Evolutionary conservation across 2,113 vertebrate species (phyloP), one percentile per base, ranked within the genome.

Genomic region (Ophthalmolycus amberensis): DNA sequence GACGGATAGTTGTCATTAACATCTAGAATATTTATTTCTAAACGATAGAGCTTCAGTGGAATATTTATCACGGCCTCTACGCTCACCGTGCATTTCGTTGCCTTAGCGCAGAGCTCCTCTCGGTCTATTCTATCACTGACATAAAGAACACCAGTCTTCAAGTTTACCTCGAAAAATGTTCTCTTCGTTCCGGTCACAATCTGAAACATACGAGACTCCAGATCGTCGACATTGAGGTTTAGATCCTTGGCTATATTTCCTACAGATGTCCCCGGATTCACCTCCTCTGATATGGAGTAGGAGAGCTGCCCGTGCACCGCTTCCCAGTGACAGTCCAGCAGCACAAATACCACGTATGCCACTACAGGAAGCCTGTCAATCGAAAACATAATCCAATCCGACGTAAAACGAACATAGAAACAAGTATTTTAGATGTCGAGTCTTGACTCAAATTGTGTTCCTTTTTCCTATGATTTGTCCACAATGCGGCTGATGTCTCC

Each of bases 201-300:
- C 59, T 87, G 86, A 83, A 95, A 89, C 64, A 65, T 79, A 3
- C 94, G 92, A 1, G 90, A 16, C 56, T 94, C 91, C 71, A 95
- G 37, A 12, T 95, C 94, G 0, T 91, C 75, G 2, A 89, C 74
- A 32, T 52, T 90, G 0, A 95, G 29, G 48, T 87, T 92, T 8
- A 95, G 32, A 79, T 95, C 95, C 73, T 92, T 94, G 0, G 94
- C 92, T 60, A 95, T 80, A 89, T 95, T 95, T 68, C 95, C 94
- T 1, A 95, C 91, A 54, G 85, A 67, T 2, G 93, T 93, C 62
- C 93, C 94, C 15, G 64, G 60, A 38, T 84, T 91, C 54, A 93
- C 87, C 79, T 95, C 94, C 42, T 95, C 94, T 4, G 81, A 86
- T 18, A 94, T 58, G 6, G 92, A 84, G 66, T 95, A 95, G 1